These are phyloP conservation scores for Columba guinea DNA, from an alignment of 2,797 vertebrate genomes.

Conservation along the genomic window DNA sequence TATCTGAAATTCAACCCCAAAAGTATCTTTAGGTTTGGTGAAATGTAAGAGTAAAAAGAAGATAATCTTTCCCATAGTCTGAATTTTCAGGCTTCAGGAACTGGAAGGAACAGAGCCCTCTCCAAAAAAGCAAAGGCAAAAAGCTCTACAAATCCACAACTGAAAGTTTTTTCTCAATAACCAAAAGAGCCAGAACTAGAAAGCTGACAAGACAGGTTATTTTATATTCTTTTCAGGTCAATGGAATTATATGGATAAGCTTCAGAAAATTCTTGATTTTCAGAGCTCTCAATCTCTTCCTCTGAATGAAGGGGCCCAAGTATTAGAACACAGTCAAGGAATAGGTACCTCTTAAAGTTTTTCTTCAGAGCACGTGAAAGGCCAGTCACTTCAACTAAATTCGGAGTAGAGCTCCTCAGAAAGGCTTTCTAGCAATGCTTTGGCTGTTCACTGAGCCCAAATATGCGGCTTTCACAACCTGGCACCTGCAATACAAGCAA, in stretches of 20 bases:
- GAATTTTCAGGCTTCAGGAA: neutral
- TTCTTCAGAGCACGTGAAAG: neutral
- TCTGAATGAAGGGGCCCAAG: neutral
- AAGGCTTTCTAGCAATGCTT: neutral
- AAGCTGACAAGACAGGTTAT: neutral
- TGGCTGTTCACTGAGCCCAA: neutral
- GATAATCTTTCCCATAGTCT: neutral
- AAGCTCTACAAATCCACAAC: neutral
- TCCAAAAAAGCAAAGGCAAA: neutral
- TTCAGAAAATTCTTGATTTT: neutral
- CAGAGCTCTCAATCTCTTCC: neutral
- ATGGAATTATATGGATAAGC: neutral
- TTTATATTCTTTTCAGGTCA: neutral
- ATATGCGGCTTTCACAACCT: neutral
- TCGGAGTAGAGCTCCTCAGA: neutral
- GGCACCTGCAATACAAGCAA: neutral
- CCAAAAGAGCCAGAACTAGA: neutral
- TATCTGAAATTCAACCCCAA: neutral
- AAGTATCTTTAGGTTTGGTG: neutral
- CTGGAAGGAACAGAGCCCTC: neutral
- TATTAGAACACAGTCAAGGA: neutral
- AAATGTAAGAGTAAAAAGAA: neutral
- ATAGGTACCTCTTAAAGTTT: neutral
- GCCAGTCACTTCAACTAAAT: neutral
- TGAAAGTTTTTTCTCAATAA: neutral